phyloP scores from a whole-genome alignment of 2,113 vertebrate genomes.

The Prochilodus magdalenae region DNA sequence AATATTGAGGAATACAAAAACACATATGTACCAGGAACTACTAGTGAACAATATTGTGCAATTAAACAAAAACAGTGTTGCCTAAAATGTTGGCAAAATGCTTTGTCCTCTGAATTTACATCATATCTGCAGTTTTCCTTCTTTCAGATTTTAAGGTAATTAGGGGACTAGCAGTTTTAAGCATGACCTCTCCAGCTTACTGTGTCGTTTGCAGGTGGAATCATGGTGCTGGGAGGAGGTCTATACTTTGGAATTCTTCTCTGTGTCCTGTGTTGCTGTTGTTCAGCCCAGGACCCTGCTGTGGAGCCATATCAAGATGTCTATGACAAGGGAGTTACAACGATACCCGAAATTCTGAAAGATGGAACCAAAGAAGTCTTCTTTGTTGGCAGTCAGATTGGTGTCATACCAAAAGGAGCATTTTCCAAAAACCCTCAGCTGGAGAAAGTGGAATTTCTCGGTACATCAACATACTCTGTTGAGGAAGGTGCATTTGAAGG shows the following conservation, averaged over 20 bases:
- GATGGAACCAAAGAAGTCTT: conserved; percentile 72
- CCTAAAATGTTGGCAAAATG: background rate
- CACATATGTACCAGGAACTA: background rate
- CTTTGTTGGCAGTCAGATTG: conserved; percentile 74
- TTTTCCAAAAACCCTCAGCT: conserved; percentile 74
- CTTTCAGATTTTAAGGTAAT: background rate
- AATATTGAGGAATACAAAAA: background rate
- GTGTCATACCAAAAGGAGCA: conserved; percentile 68
- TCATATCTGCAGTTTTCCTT: too few relatives aligned
- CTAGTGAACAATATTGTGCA: background rate
- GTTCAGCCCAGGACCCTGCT: conserved; percentile 7
- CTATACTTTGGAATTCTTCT: conserved; percentile 47
- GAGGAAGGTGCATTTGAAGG: conserved; percentile 81
- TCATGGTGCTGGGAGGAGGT: conserved; percentile 1
- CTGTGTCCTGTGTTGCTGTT: conserved; percentile 50
- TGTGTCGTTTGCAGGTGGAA: conserved; percentile 19
- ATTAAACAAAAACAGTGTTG: background rate
- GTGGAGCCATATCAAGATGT: conserved; percentile 58
- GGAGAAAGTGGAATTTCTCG: conserved; percentile 73
- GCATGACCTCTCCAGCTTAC: background rate
- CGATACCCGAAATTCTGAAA: conserved; percentile 68
- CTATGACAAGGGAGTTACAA: conserved; percentile 60
- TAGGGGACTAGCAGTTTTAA: too few relatives aligned
- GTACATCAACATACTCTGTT: conserved; percentile 65
- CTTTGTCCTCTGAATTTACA: too few relatives aligned